Base-by-base conservation (phyloP, 1,140 invertebrate species). In the Halotydeus destructor region DNA sequence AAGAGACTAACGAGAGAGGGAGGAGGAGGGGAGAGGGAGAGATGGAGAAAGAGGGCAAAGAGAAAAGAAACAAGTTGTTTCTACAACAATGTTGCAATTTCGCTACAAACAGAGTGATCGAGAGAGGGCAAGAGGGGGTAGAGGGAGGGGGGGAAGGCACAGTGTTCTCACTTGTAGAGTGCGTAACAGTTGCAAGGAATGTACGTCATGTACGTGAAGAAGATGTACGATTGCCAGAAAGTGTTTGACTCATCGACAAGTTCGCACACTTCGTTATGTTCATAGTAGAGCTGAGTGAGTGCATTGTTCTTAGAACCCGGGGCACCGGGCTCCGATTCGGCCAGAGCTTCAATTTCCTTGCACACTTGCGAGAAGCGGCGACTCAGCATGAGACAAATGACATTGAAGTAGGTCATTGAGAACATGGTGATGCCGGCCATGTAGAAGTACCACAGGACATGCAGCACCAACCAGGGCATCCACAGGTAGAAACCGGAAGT, bases 211-310 rank as follows among this genome's bases (percentile, higher is more conserved):
- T 43, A 49, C n/a, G 38, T 49, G 36, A 42, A 49, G 36, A 49
- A 47, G 9, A 47, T 43, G 27, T 37, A 42, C 8, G 24, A 33
- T 26, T 49, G 47, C 47, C 47, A 49, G 25, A 49, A 49, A 8
- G 19, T 36, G 25, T 49, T 49, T 4, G 47, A 47, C 30, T 49
- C 47, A 36, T 49, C 47, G 1, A 48, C 34, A 19, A 49, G 21
- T 39, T 49, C 47, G 18, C 47, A 49, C 2, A 45, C 26, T 25
- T 49, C 47, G 31, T 49, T 49, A 33, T 49, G 47, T 14, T 49
- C 47, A 21, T 36, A 46, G 26, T 49, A 49, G 12, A 49, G 18
- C 12, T 30, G 32, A 9, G 40, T 50, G 1, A 49, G 25, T 5
- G 26, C 35, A 27, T 41, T 37, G 14, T 45, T 45, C 32, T 49